Conservation (phyloP, 2,797 vertebrate genomes). For the Pangasius krempfi region DNA sequence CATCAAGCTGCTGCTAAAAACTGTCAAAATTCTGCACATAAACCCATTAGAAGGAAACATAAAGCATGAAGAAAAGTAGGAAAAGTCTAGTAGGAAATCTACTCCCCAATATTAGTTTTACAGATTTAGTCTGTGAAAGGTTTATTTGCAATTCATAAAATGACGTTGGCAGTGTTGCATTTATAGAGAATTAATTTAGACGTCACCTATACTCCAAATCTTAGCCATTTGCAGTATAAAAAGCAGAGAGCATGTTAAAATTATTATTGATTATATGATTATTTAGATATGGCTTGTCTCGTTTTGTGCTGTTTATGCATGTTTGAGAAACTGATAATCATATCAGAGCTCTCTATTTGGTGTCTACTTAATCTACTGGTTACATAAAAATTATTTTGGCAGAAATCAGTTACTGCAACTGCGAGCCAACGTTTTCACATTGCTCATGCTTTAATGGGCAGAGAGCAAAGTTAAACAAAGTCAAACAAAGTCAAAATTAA, state of each 20-base stretch:
- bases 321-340: not conserved
- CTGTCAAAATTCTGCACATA: not conserved
- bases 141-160: conserved; percentile 5
- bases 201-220: too few relatives aligned
- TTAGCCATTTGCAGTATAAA: not conserved
- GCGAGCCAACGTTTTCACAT: not conserved
- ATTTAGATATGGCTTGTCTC: not conserved
- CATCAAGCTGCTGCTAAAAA: not conserved
- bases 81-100: not conserved
- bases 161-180: not conserved
- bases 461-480: not conserved
- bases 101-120: not conserved
- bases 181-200: not conserved
- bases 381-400: not conserved
- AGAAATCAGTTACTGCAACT: not conserved
- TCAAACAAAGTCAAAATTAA: not conserved
- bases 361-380: not conserved
- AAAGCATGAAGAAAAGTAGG: not conserved
- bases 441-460: not conserved
- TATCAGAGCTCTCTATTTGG: not conserved
- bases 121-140: not conserved
- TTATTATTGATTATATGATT: not conserved
- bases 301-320: not conserved
- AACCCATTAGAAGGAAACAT: not conserved
- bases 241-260: not conserved